Evolutionary conservation across 2,113 vertebrate genomes (phyloP).

Genomic region (Dryoscopus gambensis): DNA sequence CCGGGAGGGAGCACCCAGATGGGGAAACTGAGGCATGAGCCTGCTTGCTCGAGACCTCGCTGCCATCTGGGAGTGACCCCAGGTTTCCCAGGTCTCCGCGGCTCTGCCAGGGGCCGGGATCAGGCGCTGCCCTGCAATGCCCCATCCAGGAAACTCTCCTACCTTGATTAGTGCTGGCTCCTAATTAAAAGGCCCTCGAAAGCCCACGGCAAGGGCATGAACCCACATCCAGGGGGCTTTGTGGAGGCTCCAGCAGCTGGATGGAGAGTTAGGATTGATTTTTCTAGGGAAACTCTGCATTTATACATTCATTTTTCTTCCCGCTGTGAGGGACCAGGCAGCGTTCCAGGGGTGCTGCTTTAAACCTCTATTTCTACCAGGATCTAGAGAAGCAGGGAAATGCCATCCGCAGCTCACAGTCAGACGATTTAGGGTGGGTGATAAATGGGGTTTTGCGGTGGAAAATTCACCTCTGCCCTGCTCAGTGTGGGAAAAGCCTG

Average conservation of each 20-base stretch:
- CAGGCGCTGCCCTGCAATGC: neutral
- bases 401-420: neutral
- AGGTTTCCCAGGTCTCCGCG: neutral
- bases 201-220: neutral
- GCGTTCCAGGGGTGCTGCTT: neutral
- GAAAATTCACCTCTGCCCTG: neutral
- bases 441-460: neutral
- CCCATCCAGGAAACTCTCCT: neutral
- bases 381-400: neutral
- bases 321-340: accelerated
- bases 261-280: neutral
- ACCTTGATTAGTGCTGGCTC: neutral
- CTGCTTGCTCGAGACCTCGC: neutral
- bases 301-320: neutral
- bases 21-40: neutral
- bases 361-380: neutral
- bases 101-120: neutral
- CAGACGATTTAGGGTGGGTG: neutral
- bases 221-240: neutral
- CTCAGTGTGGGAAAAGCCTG: neutral
- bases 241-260: neutral
- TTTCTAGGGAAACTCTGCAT: neutral
- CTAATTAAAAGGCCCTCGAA: neutral
- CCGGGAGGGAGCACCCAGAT: neutral
- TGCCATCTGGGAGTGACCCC: neutral